Base-by-base conservation (phyloP, 2,888 invertebrate genomes). In the Meloe dianella region DNA sequence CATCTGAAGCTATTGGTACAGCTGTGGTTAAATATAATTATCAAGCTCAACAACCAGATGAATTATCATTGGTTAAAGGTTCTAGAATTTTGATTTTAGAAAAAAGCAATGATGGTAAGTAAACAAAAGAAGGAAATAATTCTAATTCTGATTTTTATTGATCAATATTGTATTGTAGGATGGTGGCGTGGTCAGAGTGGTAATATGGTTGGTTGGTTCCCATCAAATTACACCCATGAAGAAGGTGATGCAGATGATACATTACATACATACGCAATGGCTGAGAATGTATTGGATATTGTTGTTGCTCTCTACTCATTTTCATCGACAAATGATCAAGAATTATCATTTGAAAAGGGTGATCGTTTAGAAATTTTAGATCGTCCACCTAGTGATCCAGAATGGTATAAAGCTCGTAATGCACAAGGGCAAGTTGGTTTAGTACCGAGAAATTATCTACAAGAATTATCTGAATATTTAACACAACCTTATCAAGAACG, bases 351-450 rank as follows among this genome's bases (percentile, higher is more conserved):
- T 84, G 96, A 97, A 83, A 98, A 98, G 82, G 97, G 97, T 61
- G 98, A 99, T 85, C 89, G 95, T 61, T 86, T 99, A 74, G 97
- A 98, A 85, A 96, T 99, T 76, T 88, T 99, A 71, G 98, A 98
- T 86, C 91, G 97, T 81, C 98, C 98, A 9, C 91, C 93, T 7
- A 94, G 96, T 70, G 99, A 99, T 88, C 98, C 99, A 9, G 98
- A 99, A 86, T 99, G 99, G 99, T 96, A 93, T 88, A 93, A 94
- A 82, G 98, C 98, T 64, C 88, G 97, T 59, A 98, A 98, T 86
- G 90, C 91, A 64, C 91, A 93, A 83, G 98, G 98, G 7, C 93
- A 94, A 85, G 89, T 94, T 70, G 98, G 98, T 63, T 90, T 99
- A 77, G 97, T 99, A 79, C 99, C 98, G 51, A 87, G 96, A 74